Percentiles rank a stretch among this genome's conserved stretches.
phyloP scores from a whole-genome alignment of 2,888 invertebrate genomes.

The Cerceris rybyensis region DNA sequence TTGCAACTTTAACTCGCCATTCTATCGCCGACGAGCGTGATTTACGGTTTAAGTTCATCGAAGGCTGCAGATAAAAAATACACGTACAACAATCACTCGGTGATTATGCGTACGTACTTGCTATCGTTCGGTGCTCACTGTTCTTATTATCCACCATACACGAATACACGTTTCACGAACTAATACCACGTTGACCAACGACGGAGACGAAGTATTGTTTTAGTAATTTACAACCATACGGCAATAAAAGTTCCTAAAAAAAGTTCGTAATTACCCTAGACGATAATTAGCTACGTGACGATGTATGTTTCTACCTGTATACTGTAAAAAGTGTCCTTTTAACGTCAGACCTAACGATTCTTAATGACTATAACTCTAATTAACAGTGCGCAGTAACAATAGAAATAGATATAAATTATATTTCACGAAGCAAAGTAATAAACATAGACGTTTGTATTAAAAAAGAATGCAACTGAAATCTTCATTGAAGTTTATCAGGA shows the following conservation, averaged over 20 bases:
- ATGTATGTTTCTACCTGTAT: too few species aligned
- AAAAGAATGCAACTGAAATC: too few species aligned
- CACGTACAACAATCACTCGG: conserved; percentile 12
- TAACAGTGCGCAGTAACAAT: too few species aligned
- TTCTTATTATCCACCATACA: background rate
- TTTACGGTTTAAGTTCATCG: conserved; percentile 33
- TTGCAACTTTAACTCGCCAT: conserved; percentile 63
- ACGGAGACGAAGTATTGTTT: background rate
- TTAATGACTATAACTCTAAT: too few species aligned
- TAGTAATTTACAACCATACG: background rate
- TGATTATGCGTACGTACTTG: conserved; percentile 39
- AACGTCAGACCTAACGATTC: too few species aligned
- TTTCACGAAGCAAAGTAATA: too few species aligned
- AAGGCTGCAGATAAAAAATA: conserved; percentile 22
- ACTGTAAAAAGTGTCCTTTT: too few species aligned
- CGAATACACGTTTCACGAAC: conserved; percentile 44
- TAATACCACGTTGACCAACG: conserved; percentile 43
- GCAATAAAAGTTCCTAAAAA: conserved; percentile 10
- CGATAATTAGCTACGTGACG: too few species aligned
- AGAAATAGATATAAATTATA: too few species aligned
- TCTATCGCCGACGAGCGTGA: conserved; percentile 30
- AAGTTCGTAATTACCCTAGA: too few species aligned
- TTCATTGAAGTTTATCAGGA: too few species aligned
- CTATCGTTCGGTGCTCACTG: conserved; percentile 21
- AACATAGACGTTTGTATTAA: too few species aligned